Conservation (phyloP, 2,888 invertebrate species). For the Rhingia rostrata region DNA sequence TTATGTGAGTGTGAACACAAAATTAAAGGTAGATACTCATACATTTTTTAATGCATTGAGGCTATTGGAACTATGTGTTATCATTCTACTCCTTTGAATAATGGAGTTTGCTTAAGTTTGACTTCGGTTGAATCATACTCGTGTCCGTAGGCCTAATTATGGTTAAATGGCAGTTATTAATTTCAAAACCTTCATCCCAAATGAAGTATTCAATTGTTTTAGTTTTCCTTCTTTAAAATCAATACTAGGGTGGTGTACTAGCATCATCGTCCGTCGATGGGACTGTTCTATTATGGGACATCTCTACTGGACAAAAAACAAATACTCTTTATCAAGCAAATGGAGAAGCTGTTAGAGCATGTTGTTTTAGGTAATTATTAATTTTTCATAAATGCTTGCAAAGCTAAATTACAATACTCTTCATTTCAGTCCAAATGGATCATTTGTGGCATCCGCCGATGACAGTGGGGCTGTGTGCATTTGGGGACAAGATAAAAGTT, state of each 20-base stretch:
- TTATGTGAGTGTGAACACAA: no score
- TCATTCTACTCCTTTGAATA: no score
- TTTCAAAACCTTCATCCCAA: not conserved
- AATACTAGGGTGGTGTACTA: slow-evolving; percentile 85
- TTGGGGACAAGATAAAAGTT: slow-evolving; percentile 86
- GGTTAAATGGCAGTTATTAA: no score
- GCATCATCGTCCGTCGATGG: slow-evolving; percentile 90
- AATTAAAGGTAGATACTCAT: no score
- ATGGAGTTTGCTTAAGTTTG: no score
- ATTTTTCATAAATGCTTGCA: not conserved
- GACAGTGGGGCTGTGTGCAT: slow-evolving; percentile 89
- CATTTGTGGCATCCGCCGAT: slow-evolving; percentile 87
- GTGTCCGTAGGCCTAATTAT: no score
- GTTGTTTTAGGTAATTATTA: slow-evolving; percentile 75
- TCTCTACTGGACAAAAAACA: slow-evolving; percentile 85
- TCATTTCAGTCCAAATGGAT: slow-evolving; percentile 85
- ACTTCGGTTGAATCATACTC: no score
- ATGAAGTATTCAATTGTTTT: not conserved
- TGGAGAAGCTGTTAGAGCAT: slow-evolving; percentile 86
- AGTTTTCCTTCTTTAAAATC: not conserved
- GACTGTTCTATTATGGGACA: slow-evolving; percentile 87
- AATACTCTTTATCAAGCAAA: slow-evolving; percentile 87
- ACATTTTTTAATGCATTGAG: no score
- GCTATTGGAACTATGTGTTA: no score
- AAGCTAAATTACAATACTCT: not conserved